Evolutionary conservation across 2,797 vertebrate species (phyloP).

Genomic region (Tinamus major): DNA sequence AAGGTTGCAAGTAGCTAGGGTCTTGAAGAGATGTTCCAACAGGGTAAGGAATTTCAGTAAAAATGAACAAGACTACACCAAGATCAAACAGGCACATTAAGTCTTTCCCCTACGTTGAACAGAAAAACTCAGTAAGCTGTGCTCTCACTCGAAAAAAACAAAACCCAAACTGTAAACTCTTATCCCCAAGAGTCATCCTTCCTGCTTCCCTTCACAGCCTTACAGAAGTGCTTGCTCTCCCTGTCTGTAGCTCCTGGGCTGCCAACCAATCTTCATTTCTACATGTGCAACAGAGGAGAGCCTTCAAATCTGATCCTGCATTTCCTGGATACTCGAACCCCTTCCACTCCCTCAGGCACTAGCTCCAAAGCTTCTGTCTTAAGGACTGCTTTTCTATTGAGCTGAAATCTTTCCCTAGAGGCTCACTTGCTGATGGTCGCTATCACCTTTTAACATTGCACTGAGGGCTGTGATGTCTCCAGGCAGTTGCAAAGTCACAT

Average conservation of each 20-base stretch:
- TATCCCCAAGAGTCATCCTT: neutral
- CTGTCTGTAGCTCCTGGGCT: neutral
- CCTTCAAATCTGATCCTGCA: neutral
- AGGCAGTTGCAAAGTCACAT: constrained; percentile 7
- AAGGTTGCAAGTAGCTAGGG: neutral
- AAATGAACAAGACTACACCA: neutral
- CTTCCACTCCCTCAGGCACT: neutral
- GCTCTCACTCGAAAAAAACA: neutral
- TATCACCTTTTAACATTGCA: constrained; percentile 21
- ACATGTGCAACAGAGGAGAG: neutral
- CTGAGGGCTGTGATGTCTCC: neutral
- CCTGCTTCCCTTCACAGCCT: neutral
- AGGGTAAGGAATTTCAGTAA: neutral
- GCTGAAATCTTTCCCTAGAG: constrained; percentile 9
- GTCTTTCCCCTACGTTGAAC: neutral
- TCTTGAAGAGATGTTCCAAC: neutral
- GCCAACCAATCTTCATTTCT: neutral
- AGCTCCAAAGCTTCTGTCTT: neutral
- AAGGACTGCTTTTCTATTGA: neutral
- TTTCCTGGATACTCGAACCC: neutral
- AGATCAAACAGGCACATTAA: neutral
- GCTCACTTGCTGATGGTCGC: constrained; percentile 13
- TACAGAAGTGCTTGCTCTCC: neutral
- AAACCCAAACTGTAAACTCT: neutral
- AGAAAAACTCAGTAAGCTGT: neutral